Percentiles rank a stretch among this genome's conserved stretches.
phyloP scores from a whole-genome alignment of 2,797 vertebrate species.

The Myotis daubentonii region DNA sequence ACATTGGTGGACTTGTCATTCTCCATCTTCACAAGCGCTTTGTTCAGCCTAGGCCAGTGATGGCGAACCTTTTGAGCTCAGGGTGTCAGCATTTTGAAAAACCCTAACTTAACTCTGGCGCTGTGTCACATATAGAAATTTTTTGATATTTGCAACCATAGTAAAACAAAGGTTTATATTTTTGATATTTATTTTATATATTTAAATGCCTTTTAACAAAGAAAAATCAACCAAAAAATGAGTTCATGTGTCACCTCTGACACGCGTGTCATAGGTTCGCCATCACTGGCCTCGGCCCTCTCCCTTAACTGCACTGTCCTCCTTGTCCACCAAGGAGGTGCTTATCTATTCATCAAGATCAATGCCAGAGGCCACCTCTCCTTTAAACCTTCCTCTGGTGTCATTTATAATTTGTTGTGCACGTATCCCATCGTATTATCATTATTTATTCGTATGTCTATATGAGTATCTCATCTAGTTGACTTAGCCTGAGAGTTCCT shows the following conservation, averaged over 20 bases:
- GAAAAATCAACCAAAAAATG: no score
- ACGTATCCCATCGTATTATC: neutral
- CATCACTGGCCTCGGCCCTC: neutral
- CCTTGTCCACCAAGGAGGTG: neutral
- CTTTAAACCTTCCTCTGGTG: slow-evolving; percentile 1
- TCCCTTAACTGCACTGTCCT: neutral
- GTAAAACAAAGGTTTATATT: no score
- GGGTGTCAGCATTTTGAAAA: no score
- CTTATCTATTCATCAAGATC: slow-evolving; percentile 16
- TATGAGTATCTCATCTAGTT: neutral
- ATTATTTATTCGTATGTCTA: neutral
- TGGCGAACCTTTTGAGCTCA: no score
- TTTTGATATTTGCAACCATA: no score
- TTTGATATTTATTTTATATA: no score
- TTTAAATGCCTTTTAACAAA: no score
- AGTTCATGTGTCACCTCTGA: no score
- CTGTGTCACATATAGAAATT: no score
- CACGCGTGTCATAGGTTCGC: no score
- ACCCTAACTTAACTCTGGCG: no score
- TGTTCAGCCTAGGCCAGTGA: neutral
- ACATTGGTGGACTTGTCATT: neutral
- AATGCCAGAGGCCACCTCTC: neutral
- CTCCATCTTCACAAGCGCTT: neutral
- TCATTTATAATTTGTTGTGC: neutral
- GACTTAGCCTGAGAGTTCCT: neutral